Evolutionary conservation across 2,888 invertebrate genomes (phyloP), one percentile per base, ranked within the genome.

Genomic region (Clistopyga incitator): DNA sequence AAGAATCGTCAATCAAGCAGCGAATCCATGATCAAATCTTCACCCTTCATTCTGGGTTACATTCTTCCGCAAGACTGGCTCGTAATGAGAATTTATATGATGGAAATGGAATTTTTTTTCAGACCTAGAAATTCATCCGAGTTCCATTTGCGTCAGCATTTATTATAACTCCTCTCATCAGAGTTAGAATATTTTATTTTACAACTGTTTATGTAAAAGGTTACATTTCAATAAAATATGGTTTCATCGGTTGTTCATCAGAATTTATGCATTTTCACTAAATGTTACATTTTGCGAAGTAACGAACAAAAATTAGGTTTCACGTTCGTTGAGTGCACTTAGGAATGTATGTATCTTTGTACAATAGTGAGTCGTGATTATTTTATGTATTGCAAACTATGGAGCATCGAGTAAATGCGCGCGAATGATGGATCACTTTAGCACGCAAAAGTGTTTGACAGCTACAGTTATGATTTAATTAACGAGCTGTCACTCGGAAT

Each of bases 21-120:
- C n/a, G 52, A 71, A 61, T 75, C 81, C 71, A 52, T 70, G 45
- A 81, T 78, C 50, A 56, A 72, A 56, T 76, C 38, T 65, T 56
- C n/a, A 65, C n/a, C 54, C 25, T 6, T 45, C 15, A 72, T 50
- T 34, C 70, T 65, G 13, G 2, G 45, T 38, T 38, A 52, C 15
- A 25, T 11, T 59, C 13, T 81, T 64, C 42, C 54, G 68, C 23
- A 54, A 61, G 61, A 70, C 75, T 61, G n/a, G 54, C 20, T 61
- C 6, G 3, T 18, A 52, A 56, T 6, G 59, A 42, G 71, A n/a
- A n/a, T 20, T 42, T 15, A 23, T 15, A 23, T 68, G 56, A 13
- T 56, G 15, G 25, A 25, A 3, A 23, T 15, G 6, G 20, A 11
- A n/a, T 50, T n/a, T 38, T 38, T 38, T 1, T 45, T n/a, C 0